Evolutionary conservation across 2,113 vertebrate species (phyloP), one percentile per base, ranked within the genome.

Genomic region (Leptobrachium leishanense): DNA sequence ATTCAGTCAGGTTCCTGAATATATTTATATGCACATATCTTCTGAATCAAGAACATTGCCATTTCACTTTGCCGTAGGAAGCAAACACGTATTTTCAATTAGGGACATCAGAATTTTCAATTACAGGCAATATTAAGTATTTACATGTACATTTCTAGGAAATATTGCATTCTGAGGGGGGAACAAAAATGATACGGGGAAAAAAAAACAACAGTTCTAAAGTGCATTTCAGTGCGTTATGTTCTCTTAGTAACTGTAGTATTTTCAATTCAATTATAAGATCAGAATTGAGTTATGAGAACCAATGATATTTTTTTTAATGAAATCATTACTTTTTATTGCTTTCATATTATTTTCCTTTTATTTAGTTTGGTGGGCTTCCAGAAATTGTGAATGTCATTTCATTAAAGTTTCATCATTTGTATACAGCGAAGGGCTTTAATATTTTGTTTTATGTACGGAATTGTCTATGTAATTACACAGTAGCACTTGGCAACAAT

Each of bases 11-110:
- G 71, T 80, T 68, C 53, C 72, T 74, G 78, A 74, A 80, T 80
- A 74, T 74, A 74, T 80, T 80, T 80, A 80, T 80, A 80, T 80
- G 78, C 78, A 80, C 43, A 74, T 64, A 68, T 68, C 71, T 80
- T 74, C 68, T 80, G 78, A 74, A 74, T 74, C 64, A 68, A 59
- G 71, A 80, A 62, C 72, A 67, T 59, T 80, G 72, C 78, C 63
- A 80, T 80, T 80, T 80, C 42, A 80, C 65, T 59, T 74, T 68
- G 71, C 71, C 53, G 10, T 59, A 68, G 71, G 78, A 74, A 80
- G 64, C 50, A 68, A 80, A 64, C 59, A 72, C 64, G 71, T 74
- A 46, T 74, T 74, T 74, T 80, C 53, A 74, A 80, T 68, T 68
- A 74, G 54, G 20, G 70, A 73, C 70, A 55, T 71, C 77, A 73